These are phyloP conservation scores for Rhagonycha lutea DNA, from an alignment of 2,888 invertebrate species.

Conservation along the genomic window DNA sequence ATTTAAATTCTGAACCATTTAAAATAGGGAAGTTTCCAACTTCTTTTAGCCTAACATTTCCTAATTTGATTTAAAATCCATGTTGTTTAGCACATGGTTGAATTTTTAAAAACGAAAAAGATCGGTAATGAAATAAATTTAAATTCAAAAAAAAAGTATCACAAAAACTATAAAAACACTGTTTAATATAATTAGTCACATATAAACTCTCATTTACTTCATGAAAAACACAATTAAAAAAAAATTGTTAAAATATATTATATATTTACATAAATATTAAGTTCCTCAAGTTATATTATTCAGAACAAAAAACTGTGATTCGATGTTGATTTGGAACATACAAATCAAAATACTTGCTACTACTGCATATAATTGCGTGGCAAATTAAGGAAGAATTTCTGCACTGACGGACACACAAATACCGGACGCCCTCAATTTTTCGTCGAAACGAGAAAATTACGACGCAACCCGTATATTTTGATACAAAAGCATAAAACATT, in stretches of 20 bases:
- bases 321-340: not conserved
- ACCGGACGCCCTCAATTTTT: not conserved
- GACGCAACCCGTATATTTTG: not conserved
- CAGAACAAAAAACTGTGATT: not conserved
- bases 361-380: not conserved
- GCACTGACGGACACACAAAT: not conserved
- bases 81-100: not conserved
- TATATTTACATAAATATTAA: not conserved
- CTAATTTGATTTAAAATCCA: not conserved
- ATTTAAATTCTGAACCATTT: not conserved
- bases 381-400: not conserved
- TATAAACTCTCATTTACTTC: not conserved
- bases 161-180: not conserved
- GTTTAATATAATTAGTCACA: not conserved
- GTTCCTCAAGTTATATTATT: not conserved
- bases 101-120: not conserved
- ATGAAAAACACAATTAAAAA: not conserved
- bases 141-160: not conserved
- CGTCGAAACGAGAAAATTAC: not conserved
- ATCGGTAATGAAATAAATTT: not conserved
- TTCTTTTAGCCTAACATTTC: not conserved
- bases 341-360: not conserved
- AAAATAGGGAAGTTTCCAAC: not conserved
- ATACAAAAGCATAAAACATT: conserved; percentile 14
- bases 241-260: not conserved